Evolutionary conservation across 2,113 vertebrate genomes (phyloP).

Genomic region (Nyctibius bracteatus): DNA sequence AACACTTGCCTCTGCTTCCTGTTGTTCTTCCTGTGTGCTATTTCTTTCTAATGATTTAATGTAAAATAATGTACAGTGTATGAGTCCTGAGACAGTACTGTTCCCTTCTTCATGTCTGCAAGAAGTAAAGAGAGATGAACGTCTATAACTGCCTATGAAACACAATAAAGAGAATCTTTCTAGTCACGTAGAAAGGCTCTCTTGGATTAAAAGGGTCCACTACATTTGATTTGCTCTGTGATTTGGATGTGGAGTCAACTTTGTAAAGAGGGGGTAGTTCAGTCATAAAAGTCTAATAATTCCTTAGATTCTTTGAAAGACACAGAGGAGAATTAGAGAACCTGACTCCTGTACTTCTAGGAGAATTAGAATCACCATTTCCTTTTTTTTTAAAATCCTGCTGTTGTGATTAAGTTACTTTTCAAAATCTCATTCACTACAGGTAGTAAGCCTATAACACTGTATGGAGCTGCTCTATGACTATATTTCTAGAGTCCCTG

Average conservation of each 20-base stretch:
- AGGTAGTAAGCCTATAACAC: neutral
- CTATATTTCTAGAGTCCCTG: neutral
- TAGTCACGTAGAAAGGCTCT: neutral
- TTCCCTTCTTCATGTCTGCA: neutral
- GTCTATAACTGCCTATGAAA: neutral
- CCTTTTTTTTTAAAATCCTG: neutral
- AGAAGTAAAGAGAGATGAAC: neutral
- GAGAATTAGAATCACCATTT: neutral
- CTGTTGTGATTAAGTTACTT: neutral
- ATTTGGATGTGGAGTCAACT: neutral
- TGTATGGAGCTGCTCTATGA: neutral
- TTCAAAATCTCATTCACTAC: neutral
- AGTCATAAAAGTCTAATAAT: neutral
- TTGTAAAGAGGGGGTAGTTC: neutral
- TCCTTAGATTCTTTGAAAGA: neutral
- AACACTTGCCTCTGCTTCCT: neutral
- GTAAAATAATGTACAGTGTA: neutral
- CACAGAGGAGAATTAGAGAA: neutral
- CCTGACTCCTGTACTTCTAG: neutral
- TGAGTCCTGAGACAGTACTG: neutral
- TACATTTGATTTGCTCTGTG: neutral
- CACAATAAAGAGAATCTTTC: neutral
- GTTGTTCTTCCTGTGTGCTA: neutral
- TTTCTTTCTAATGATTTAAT: neutral
- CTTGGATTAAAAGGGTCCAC: neutral